phyloP scores from a whole-genome alignment of 2,113 vertebrate genomes.

The human region DNA sequence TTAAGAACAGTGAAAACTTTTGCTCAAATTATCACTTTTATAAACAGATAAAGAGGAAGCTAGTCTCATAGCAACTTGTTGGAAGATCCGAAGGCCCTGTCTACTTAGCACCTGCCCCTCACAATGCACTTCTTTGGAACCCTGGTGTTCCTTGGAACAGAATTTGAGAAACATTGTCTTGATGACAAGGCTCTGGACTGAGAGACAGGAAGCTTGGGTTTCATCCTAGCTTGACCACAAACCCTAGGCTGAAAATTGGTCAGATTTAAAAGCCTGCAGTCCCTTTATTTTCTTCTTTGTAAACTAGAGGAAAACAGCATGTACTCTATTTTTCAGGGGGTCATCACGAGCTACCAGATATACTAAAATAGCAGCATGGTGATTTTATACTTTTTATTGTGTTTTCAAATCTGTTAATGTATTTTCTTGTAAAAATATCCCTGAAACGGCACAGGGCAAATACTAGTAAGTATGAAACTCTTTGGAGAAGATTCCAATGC shows the following conservation, averaged over 20 bases:
- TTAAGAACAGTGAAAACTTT: background rate
- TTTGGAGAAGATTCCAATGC: background rate
- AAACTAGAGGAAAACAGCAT: too few relatives aligned
- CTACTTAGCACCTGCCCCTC: accelerated
- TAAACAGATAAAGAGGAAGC: background rate
- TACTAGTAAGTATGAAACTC: background rate
- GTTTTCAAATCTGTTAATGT: background rate
- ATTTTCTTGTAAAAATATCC: background rate
- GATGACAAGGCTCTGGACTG: background rate
- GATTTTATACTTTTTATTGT: background rate
- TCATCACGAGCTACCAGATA: background rate
- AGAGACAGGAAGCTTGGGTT: background rate
- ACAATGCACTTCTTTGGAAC: background rate
- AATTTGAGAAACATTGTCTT: background rate
- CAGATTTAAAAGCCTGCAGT: background rate
- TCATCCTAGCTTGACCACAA: background rate
- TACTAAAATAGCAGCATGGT: background rate
- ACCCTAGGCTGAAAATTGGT: background rate
- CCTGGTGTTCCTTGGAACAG: background rate
- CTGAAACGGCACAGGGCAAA: background rate
- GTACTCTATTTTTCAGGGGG: too few relatives aligned
- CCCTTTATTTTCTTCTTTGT: background rate
- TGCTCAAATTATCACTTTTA: background rate
- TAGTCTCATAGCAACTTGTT: background rate
- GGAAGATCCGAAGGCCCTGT: background rate